Conservation (phyloP, 2,797 vertebrate species). For the Chelmon rostratus region DNA sequence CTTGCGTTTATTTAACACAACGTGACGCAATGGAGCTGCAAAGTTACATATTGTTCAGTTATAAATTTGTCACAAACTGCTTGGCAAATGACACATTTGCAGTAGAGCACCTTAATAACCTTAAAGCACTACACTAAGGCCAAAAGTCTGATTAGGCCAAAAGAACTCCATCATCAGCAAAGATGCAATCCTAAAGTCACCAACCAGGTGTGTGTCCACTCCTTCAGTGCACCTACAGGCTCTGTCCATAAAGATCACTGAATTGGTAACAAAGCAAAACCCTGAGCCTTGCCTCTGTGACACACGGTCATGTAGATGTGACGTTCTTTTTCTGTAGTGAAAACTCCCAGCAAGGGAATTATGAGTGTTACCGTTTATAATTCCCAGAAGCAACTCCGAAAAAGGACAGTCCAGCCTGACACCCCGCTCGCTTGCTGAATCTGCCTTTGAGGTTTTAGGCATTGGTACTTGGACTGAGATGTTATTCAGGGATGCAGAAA, state of each 20-base stretch:
- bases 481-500: conserved; percentile 43
- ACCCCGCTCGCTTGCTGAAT: conserved; percentile 31
- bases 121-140: conserved; percentile 9
- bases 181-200: background rate
- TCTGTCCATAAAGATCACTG: background rate
- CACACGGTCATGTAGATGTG: background rate
- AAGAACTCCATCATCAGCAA: conserved; percentile 28
- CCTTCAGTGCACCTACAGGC: background rate
- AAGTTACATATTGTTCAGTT: too few relatives aligned
- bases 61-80: too few relatives aligned
- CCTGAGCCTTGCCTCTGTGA: background rate
- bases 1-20: too few relatives aligned
- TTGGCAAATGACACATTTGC: too few relatives aligned
- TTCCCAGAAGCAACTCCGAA: background rate
- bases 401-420: conserved; percentile 45
- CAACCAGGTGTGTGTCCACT: background rate
- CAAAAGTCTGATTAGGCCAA: conserved; percentile 1
- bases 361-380: background rate
- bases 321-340: background rate
- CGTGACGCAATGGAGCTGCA: too few relatives aligned
- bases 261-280: background rate
- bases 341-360: background rate
- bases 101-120: too few relatives aligned
- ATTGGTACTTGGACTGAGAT: conserved; percentile 40
- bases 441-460: conserved; percentile 52